Evolutionary conservation across 2,113 vertebrate genomes (phyloP).

Genomic region (Oncorhynchus masou): DNA sequence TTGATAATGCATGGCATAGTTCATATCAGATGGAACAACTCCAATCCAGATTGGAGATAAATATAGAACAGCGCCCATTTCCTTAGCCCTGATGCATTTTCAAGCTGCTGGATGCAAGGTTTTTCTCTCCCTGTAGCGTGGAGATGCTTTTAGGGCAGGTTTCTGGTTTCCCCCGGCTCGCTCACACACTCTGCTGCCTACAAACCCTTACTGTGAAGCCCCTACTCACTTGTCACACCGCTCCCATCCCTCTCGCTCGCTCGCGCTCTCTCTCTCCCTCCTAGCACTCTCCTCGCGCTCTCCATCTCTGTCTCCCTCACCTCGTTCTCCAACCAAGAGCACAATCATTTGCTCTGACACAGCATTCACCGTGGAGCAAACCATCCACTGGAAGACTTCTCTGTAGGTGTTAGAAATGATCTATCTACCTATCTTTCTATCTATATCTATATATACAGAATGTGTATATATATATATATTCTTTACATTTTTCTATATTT

Average conservation of each 20-base stretch:
- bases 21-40: no score
- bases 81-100: background rate
- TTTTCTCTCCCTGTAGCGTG: background rate
- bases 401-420: background rate
- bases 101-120: no score
- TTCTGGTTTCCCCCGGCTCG: background rate
- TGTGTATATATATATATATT: no score
- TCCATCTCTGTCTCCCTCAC: conserved; percentile 13
- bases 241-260: conserved; percentile 9
- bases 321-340: conserved; percentile 1
- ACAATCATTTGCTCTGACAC: conserved; percentile 35
- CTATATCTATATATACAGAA: no score
- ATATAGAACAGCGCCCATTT: background rate
- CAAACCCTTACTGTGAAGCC: conserved; percentile 24
- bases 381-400: conserved; percentile 32
- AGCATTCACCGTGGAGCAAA: conserved; percentile 47
- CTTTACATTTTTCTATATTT: background rate
- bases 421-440: background rate
- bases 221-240: conserved; percentile 10
- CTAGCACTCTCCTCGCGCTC: background rate
- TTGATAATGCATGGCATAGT: no score
- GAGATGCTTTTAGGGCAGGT: conserved; percentile 20
- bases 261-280: background rate
- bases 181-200: conserved; percentile 16
- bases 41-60: background rate